These are phyloP conservation scores for Gymnosoma rotundatum DNA, from an alignment of 2,888 invertebrate species.

Conservation along the genomic window DNA sequence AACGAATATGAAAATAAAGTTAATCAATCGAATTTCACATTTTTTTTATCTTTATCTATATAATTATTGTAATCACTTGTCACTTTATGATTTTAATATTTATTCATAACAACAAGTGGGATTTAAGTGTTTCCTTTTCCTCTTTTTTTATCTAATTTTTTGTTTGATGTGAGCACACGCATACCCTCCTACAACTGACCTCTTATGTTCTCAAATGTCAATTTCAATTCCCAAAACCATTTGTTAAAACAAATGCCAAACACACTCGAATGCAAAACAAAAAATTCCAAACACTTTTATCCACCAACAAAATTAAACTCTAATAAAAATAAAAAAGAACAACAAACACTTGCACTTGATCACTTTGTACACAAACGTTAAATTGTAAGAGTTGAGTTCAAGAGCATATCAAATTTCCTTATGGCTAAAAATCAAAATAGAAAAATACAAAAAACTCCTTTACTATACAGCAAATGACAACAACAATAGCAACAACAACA, in stretches of 20 bases:
- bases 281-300: slow-evolving; percentile 32
- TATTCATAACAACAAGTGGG: slow-evolving; percentile 27
- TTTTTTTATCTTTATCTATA: not conserved
- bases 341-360: slow-evolving; percentile 76
- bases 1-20: not conserved
- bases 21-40: not conserved
- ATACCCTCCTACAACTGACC: slow-evolving; percentile 35
- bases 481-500: slow-evolving; percentile 22
- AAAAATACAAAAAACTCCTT: slow-evolving; percentile 38
- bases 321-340: not conserved
- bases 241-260: slow-evolving; percentile 69
- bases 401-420: slow-evolving; percentile 77
- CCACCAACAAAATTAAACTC: slow-evolving; percentile 31
- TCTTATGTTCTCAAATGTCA: slow-evolving; percentile 57
- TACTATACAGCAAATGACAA: slow-evolving; percentile 20
- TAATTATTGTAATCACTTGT: slow-evolving; percentile 51
- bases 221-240: slow-evolving; percentile 79
- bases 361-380: slow-evolving; percentile 49
- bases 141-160: not conserved
- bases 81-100: slow-evolving; percentile 26
- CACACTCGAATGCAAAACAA: slow-evolving; percentile 28
- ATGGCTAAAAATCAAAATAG: slow-evolving; percentile 48
- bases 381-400: slow-evolving; percentile 45
- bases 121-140: slow-evolving; percentile 59
- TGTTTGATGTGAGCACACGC: slow-evolving; percentile 22